These are phyloP conservation scores for Pomatostomus ruficeps DNA, from an alignment of 2,113 vertebrate genomes.

Conservation along the genomic window DNA sequence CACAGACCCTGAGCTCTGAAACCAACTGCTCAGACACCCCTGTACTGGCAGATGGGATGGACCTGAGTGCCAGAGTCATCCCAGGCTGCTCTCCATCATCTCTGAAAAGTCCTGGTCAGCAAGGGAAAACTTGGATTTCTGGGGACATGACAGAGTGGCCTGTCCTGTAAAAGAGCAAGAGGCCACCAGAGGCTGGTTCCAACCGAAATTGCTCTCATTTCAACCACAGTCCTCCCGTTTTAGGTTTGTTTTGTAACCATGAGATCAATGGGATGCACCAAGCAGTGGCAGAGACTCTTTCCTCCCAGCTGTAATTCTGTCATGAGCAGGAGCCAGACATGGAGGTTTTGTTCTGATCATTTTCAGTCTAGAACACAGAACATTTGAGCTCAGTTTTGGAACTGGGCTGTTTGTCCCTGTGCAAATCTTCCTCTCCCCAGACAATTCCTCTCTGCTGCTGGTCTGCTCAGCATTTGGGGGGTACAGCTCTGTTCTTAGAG, in stretches of 20 bases:
- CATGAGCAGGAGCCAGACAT: background rate
- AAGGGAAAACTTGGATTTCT: accelerated
- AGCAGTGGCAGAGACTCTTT: background rate
- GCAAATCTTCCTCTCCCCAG: background rate
- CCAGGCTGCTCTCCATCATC: background rate
- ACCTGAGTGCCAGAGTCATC: background rate
- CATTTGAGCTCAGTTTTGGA: background rate
- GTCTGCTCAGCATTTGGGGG: background rate
- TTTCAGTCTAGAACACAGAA: background rate
- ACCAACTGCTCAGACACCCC: background rate
- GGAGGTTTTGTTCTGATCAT: background rate
- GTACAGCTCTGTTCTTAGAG: background rate
- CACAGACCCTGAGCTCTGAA: background rate
- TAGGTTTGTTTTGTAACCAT: background rate
- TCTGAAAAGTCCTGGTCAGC: background rate
- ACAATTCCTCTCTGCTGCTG: background rate
- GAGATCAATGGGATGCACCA: background rate
- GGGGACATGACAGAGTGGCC: background rate
- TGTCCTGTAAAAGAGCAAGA: background rate
- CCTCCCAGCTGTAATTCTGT: background rate
- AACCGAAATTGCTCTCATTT: background rate
- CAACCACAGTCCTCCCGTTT: background rate
- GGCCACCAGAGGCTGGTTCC: background rate
- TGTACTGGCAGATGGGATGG: too few relatives aligned
- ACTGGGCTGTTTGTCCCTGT: background rate